Evolutionary conservation across 23 tunicate species (phyloP).

Genomic region (Trididemnum nubilum): DNA sequence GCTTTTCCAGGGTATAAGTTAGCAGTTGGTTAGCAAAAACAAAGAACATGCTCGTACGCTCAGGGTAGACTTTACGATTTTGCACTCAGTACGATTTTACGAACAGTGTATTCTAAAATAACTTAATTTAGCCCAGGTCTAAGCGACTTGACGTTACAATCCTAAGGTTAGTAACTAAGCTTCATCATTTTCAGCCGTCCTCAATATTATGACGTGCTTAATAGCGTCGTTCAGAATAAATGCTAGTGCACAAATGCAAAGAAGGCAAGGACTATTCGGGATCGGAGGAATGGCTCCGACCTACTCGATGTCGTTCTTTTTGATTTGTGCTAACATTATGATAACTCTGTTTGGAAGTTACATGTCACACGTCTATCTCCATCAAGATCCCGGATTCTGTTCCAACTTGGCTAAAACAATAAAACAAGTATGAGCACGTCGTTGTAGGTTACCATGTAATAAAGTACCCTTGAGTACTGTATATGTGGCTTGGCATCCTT

Average conservation of each 20-base stretch:
- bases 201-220: conserved; percentile 52
- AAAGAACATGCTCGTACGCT: too few relatives aligned
- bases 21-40: too few relatives aligned
- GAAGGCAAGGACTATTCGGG: conserved; percentile 41
- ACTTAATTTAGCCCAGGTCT: too few relatives aligned
- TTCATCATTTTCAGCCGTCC: conserved; percentile 31
- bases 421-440: conserved; percentile 44
- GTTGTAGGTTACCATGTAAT: too few relatives aligned
- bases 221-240: conserved; percentile 64
- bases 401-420: conserved; percentile 54
- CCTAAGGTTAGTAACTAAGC: too few relatives aligned
- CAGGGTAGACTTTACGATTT: too few relatives aligned
- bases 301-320: conserved; percentile 57
- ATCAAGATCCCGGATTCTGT: background rate
- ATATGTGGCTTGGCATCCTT: too few relatives aligned
- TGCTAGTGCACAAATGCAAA: conserved; percentile 12
- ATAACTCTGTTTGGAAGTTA: conserved; percentile 25
- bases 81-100: too few relatives aligned
- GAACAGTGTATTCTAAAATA: too few relatives aligned
- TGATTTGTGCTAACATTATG: conserved; percentile 16
- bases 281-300: conserved; percentile 38
- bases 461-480: too few relatives aligned
- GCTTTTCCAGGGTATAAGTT: too few relatives aligned
- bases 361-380: background rate
- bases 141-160: too few relatives aligned